phyloP scores from a whole-genome alignment of 1,140 invertebrate species.

The Drosophila fuyamai region DNA sequence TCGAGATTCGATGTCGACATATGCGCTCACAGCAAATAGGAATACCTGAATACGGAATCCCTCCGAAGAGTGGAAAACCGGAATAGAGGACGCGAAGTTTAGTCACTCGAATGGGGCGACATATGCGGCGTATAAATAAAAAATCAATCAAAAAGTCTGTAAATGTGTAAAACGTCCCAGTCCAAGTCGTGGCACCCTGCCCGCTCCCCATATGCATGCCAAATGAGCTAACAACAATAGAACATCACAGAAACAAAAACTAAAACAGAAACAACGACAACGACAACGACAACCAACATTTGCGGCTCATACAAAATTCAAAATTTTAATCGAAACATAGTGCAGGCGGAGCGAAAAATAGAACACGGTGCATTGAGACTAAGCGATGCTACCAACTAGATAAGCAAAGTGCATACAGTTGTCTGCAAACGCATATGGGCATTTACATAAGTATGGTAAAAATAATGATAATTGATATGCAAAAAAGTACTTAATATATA shows the following conservation, averaged over 20 bases:
- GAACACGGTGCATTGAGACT: slow-evolving; percentile 47
- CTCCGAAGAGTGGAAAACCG: slow-evolving; percentile 6
- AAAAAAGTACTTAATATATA: no score
- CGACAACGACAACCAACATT: slow-evolving; percentile 43
- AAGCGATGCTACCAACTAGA: slow-evolving; percentile 54
- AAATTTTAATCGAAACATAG: slow-evolving; percentile 81
- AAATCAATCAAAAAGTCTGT: slow-evolving; percentile 75
- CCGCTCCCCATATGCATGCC: slow-evolving; percentile 46
- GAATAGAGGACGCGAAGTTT: slow-evolving; percentile 3
- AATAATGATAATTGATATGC: not conserved
- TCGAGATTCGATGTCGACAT: slow-evolving; percentile 60
- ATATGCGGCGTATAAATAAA: slow-evolving; percentile 76
- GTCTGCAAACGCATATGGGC: slow-evolving; percentile 10
- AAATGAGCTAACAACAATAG: slow-evolving; percentile 50
- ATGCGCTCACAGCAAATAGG: slow-evolving; percentile 47
- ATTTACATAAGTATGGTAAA: not conserved
- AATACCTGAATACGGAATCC: slow-evolving; percentile 14
- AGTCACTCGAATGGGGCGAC: slow-evolving; percentile 51
- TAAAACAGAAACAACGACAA: slow-evolving; percentile 5
- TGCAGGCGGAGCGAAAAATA: slow-evolving; percentile 66
- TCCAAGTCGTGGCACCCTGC: not conserved
- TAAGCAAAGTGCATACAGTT: slow-evolving; percentile 44
- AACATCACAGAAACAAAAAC: slow-evolving; percentile 20
- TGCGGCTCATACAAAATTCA: slow-evolving; percentile 75
- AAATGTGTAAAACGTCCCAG: slow-evolving; percentile 35